Evolutionary conservation across 1,140 invertebrate species (phyloP).

Genomic region (Leptinotarsa texana): DNA sequence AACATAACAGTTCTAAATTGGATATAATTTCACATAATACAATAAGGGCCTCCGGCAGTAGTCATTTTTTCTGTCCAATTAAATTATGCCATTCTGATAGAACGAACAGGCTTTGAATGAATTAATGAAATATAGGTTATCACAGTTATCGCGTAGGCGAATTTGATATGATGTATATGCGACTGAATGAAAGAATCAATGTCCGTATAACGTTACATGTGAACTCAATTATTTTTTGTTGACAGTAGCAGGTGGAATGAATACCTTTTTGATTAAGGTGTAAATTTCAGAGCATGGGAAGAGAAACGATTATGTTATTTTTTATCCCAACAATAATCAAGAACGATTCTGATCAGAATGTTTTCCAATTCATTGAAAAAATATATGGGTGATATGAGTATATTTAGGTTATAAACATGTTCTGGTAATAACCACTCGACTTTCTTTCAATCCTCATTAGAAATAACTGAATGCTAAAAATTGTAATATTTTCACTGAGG

Average conservation of each 20-base stretch:
- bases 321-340: too few species aligned
- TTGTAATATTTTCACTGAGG: too few species aligned
- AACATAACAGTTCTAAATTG: not conserved
- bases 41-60: not conserved
- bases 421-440: too few species aligned
- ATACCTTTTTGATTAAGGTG: too few species aligned
- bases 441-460: too few species aligned
- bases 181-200: not conserved
- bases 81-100: not conserved
- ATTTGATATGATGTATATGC: not conserved
- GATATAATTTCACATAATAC: conserved; percentile 12
- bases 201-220: conserved; percentile 1
- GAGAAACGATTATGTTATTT: too few species aligned
- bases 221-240: not conserved
- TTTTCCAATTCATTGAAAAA: too few species aligned
- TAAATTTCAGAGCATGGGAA: too few species aligned
- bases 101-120: not conserved
- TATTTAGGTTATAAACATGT: too few species aligned
- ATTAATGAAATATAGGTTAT: conserved; percentile 7
- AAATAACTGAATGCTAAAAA: too few species aligned
- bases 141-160: not conserved
- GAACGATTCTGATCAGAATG: too few species aligned
- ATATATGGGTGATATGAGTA: too few species aligned
- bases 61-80: not conserved
- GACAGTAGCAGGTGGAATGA: not conserved